These are phyloP conservation scores for Ectemnius continuus DNA, from an alignment of 2,888 invertebrate species.

Conservation along the genomic window DNA sequence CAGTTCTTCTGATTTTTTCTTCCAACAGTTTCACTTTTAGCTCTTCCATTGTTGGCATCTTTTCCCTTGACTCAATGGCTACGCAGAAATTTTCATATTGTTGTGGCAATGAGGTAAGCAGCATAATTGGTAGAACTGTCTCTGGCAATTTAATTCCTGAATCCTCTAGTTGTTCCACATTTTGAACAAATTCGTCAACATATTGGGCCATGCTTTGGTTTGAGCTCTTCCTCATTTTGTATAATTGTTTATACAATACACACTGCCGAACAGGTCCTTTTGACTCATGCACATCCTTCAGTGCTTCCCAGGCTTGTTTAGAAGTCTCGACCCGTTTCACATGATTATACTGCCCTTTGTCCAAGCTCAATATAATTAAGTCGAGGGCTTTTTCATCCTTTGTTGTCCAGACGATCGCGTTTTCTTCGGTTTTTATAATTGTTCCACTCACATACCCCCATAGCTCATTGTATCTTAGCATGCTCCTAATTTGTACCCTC, in stretches of 20 bases:
- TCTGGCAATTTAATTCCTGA: slow-evolving; percentile 49
- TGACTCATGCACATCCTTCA: slow-evolving; percentile 39
- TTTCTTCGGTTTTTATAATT: slow-evolving; percentile 19
- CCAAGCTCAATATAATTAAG: slow-evolving; percentile 37
- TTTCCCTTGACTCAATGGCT: slow-evolving; percentile 14
- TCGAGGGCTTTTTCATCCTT: slow-evolving; percentile 46
- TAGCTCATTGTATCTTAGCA: slow-evolving; percentile 42
- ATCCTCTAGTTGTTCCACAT: slow-evolving; percentile 49
- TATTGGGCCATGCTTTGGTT: slow-evolving; percentile 39
- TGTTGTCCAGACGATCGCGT: slow-evolving; percentile 19
- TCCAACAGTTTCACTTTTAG: slow-evolving; percentile 21
- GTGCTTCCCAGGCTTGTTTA: slow-evolving; percentile 26
- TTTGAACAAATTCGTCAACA: slow-evolving; percentile 38
- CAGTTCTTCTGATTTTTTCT: slow-evolving; percentile 22
- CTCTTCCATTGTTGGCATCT: slow-evolving; percentile 9
- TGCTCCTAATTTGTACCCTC: slow-evolving; percentile 46
- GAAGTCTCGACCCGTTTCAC: slow-evolving; percentile 18
- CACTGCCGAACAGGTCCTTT: slow-evolving; percentile 52
- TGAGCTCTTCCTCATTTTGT: slow-evolving; percentile 42
- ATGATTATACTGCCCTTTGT: slow-evolving; percentile 28
- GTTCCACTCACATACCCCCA: slow-evolving; percentile 36
- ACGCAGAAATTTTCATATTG: slow-evolving; percentile 24
- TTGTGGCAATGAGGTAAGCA: slow-evolving; percentile 8
- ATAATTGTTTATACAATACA: slow-evolving; percentile 47
- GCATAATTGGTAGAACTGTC: slow-evolving; percentile 22